These are phyloP conservation scores for Parapristionchus giblindavisi DNA, from an alignment of 2,888 invertebrate species.

Conservation along the genomic window DNA sequence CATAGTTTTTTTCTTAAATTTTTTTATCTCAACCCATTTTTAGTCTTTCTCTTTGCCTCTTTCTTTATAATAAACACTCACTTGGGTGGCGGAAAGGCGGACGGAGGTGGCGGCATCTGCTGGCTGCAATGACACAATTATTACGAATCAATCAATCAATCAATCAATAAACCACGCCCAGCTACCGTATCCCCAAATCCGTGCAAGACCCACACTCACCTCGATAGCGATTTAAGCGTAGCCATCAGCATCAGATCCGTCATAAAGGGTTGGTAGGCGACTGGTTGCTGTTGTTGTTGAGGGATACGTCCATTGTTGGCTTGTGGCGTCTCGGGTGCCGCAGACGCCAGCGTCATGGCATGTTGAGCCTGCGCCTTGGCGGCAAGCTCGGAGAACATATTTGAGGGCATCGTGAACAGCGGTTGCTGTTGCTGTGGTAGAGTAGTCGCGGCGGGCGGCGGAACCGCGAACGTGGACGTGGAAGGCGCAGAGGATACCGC, in stretches of 20 bases:
- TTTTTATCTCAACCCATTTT: no score
- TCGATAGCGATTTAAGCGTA: no score
- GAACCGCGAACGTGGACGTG: no score
- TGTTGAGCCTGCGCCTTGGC: not conserved
- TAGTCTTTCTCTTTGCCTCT: no score
- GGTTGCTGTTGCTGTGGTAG: not conserved
- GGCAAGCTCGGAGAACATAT: not conserved
- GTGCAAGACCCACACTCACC: not conserved
- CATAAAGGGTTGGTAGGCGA: not conserved
- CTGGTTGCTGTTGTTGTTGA: not conserved
- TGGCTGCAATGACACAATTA: not conserved
- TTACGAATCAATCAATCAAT: no score
- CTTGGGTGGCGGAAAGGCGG: constrained; percentile 18
- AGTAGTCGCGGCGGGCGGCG: no score
- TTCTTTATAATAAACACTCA: no score
- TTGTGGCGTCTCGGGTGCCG: not conserved
- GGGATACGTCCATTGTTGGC: no score
- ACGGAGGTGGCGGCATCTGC: constrained; percentile 12
- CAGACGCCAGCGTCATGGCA: not conserved
- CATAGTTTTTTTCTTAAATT: no score
- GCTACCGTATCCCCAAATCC: not conserved
- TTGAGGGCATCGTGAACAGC: not conserved
- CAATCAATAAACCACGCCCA: not conserved
- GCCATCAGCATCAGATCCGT: no score
- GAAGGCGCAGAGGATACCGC: no score